Evolutionary conservation across 2,797 vertebrate species (phyloP).

Genomic region (Sitta carolinensis): DNA sequence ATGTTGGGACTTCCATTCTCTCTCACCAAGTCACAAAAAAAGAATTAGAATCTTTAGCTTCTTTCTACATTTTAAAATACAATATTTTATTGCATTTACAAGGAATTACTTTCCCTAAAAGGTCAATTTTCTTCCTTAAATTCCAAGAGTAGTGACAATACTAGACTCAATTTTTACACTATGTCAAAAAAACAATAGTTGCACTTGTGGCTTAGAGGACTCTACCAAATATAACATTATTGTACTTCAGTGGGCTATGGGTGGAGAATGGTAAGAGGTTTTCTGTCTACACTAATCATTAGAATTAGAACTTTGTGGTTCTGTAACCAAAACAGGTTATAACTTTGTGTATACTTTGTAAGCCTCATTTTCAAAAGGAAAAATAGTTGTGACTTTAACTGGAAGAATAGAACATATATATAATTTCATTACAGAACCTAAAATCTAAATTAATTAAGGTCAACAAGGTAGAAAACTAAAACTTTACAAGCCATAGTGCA

Average conservation of each 20-base stretch:
- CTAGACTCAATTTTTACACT: background rate
- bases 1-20: background rate
- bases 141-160: background rate
- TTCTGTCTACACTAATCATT: background rate
- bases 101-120: background rate
- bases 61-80: background rate
- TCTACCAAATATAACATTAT: background rate
- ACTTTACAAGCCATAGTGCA: background rate
- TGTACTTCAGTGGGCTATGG: background rate
- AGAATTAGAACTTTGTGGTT: background rate
- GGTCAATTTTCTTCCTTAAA: background rate
- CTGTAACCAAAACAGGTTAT: background rate
- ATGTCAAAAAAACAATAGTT: accelerated
- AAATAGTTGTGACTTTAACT: background rate
- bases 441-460: background rate
- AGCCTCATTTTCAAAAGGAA: background rate
- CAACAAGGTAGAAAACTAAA: background rate
- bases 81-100: background rate
- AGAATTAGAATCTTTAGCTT: background rate
- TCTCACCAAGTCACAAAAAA: background rate
- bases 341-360: background rate
- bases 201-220: accelerated
- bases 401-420: background rate
- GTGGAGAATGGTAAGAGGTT: background rate
- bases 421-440: background rate